Percentiles rank a stretch among this genome's conserved stretches.
Evolutionary conservation across 2,797 vertebrate species (phyloP).

Genomic region (Premnoplex brunnescens): DNA sequence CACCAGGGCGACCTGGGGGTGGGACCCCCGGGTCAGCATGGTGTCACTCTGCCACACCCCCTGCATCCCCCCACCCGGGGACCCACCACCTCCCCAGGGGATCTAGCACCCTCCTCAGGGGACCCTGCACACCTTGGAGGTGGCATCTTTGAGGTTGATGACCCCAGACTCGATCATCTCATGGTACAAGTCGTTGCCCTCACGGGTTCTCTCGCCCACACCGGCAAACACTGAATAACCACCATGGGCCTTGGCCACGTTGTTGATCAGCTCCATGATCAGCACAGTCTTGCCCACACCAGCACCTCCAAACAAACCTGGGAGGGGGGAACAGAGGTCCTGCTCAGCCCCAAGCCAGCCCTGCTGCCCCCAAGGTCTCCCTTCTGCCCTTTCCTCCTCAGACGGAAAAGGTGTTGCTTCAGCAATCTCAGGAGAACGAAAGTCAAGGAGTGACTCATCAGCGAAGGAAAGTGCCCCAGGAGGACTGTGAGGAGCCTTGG

Average conservation of each 20-base stretch:
- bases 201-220: conserved; percentile 93
- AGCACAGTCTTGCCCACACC: conserved; percentile 96
- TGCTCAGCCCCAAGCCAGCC: rapidly evolving
- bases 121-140: conserved; percentile 86
- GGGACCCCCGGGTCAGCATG: rapidly evolving
- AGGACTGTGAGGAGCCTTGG: background rate
- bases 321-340: rapidly evolving
- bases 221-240: conserved; percentile 97
- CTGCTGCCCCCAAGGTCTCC: rapidly evolving
- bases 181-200: conserved; percentile 97
- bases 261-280: conserved; percentile 99
- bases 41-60: rapidly evolving
- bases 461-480: background rate
- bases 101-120: rapidly evolving
- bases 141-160: conserved; percentile 96
- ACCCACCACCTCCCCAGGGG: too few species aligned
- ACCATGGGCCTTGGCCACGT: conserved; percentile 96
- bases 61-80: rapidly evolving
- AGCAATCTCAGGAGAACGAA: conserved; percentile 91
- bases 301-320: conserved; percentile 95
- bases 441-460: conserved; percentile 77
- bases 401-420: conserved; percentile 81
- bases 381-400: conserved; percentile 79
- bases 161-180: conserved; percentile 99
- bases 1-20: conserved; percentile 88